Evolutionary conservation across 1,140 invertebrate species (phyloP), one percentile per base, ranked within the genome.

Genomic region (Macrobrachium rosenbergii): DNA sequence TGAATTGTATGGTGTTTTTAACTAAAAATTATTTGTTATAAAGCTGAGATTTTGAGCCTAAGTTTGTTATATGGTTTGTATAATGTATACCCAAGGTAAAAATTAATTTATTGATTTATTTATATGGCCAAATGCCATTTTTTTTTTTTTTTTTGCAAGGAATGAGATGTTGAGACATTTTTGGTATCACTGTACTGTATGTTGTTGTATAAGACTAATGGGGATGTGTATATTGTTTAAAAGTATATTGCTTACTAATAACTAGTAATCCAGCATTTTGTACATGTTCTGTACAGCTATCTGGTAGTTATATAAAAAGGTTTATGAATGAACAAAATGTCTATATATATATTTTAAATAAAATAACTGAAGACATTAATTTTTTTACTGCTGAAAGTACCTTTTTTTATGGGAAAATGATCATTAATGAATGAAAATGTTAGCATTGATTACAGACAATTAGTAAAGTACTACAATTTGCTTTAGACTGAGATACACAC

Each of bases 321-420:
- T 84, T 78, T 84, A 84, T 84, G 73, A 84, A 84, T 72, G 69
- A 72, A 72, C 69, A 72, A 72, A 84, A 64, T 84, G 60, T 83
- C 60, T 84, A 84, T 84, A 84, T 84, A 52, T 52, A 52, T 52
- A 52, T 52, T 52, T 52, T 52, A 52, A 52, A 52, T 52, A 52
- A 52, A 52, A 52, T 52, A 52, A 52, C 52, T 52, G 52, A 52
- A 52, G 52, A 52, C 8, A 52, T 52, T 10, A 6, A 10, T 10
- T 12, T 52, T 52, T 52, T 8, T 52, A 10, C 52, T 52, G 52
- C 6, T 52, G 52, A 10, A 52, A 52, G 28, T 52, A 52, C 52
- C 52, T 12, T 52, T 12, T 52, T 52, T 52, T 52, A 52, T 52
- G 52, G 12, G 52, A 52, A 52, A 52, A 8, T 2, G 12, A 8